These are phyloP conservation scores for Pangasius mekongensis DNA, from an alignment of 2,797 vertebrate genomes.

Conservation along the genomic window DNA sequence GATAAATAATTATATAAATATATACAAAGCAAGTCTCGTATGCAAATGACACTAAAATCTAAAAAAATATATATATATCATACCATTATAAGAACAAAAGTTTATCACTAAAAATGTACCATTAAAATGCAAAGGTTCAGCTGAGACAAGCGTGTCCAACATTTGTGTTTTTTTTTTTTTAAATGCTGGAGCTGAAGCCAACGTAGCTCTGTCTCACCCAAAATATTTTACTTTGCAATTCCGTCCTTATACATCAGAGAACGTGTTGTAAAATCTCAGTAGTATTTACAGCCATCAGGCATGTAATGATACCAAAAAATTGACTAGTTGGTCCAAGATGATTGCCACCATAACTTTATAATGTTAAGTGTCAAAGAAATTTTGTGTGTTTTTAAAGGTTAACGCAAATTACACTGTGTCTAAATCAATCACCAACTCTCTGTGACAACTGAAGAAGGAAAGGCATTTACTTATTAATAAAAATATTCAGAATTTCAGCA, in stretches of 20 bases:
- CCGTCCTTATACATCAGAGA: not conserved
- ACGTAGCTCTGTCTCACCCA: not conserved
- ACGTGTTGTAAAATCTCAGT: not conserved
- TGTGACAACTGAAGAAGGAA: not conserved
- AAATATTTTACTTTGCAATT: not conserved
- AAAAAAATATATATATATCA: too few relatives aligned
- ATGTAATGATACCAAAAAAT: not conserved
- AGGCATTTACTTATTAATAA: not conserved
- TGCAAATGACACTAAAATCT: not conserved
- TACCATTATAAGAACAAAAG: not conserved
- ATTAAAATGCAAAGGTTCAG: not conserved
- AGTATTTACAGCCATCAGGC: not conserved
- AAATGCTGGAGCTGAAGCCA: not conserved
- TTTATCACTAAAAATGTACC: too few relatives aligned
- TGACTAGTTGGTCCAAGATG: not conserved
- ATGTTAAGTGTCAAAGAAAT: not conserved
- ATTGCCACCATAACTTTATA: not conserved
- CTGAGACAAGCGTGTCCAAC: not conserved
- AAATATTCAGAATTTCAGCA: not conserved
- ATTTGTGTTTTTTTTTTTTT: not conserved
- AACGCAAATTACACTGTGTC: not conserved
- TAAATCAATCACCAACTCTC: not conserved
- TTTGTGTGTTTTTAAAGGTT: not conserved
- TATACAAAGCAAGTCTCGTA: not conserved
- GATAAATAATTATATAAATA: not conserved